phyloP scores from a whole-genome alignment of 1,140 invertebrate species.

The Ectropis grisescens region DNA sequence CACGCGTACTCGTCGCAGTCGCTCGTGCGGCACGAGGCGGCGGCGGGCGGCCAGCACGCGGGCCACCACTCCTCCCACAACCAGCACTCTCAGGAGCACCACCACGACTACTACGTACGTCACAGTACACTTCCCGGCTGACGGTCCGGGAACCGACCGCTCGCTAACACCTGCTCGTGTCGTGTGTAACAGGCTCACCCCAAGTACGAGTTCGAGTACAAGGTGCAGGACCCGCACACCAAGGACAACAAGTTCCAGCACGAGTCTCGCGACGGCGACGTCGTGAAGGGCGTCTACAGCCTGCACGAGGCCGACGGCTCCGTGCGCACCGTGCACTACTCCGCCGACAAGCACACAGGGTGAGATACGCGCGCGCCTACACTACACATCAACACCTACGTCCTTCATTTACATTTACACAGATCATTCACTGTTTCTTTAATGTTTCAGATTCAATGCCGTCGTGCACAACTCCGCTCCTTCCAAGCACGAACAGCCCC shows the following conservation, averaged over 20 bases:
- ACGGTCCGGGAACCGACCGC: no score
- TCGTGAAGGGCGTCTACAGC: conserved; percentile 71
- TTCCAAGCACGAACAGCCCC: conserved; percentile 16
- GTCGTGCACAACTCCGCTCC: conserved; percentile 20
- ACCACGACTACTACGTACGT: conserved; percentile 4
- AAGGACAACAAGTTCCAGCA: conserved; percentile 74
- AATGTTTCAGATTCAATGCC: conserved; percentile 32
- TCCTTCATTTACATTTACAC: no score
- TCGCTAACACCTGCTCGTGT: no score
- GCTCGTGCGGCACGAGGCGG: background rate
- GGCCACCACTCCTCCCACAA: conserved; percentile 6
- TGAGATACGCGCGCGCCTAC: no score
- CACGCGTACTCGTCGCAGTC: conserved; percentile 14
- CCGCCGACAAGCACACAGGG: conserved; percentile 62
- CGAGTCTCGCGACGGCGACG: conserved; percentile 72
- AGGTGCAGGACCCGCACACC: conserved; percentile 71
- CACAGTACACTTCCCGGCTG: no score
- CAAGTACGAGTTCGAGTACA: conserved; percentile 73
- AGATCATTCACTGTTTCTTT: no score
- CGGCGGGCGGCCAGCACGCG: background rate
- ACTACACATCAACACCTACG: no score
- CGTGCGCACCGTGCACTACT: conserved; percentile 70
- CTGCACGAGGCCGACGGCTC: conserved; percentile 71
- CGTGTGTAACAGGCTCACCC: conserved; percentile 72
- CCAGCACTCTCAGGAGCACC: conserved; percentile 3